Conservation (phyloP, 2,113 vertebrate species). For the Mobula birostris region DNA sequence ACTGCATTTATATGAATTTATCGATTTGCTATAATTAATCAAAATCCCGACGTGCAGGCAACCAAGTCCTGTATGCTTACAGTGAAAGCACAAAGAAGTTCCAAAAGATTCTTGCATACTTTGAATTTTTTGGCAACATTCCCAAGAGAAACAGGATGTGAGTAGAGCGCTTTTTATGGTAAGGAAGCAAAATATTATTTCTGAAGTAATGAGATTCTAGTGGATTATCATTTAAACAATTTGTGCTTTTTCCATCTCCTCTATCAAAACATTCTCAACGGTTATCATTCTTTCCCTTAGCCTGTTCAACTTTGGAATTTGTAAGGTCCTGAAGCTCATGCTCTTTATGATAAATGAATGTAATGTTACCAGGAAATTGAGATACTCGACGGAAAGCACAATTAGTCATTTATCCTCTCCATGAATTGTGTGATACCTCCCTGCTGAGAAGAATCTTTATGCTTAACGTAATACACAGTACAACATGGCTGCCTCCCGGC, state of each 20-base stretch:
- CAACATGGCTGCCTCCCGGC: neutral
- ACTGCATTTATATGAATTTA: neutral
- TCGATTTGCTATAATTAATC: neutral
- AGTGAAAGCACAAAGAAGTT: neutral
- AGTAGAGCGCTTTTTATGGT: neutral
- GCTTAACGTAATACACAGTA: neutral
- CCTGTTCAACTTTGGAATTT: neutral
- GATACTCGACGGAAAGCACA: neutral
- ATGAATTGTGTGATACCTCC: neutral
- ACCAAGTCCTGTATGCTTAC: neutral
- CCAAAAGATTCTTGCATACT: conserved; percentile 25
- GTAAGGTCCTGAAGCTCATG: neutral
- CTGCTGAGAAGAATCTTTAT: neutral
- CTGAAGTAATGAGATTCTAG: too few species aligned
- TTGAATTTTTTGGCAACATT: neutral
- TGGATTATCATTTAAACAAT: conserved; percentile 2
- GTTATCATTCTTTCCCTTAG: neutral
- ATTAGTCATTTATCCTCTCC: neutral
- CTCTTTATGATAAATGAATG: neutral
- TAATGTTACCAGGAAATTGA: neutral
- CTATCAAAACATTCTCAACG: neutral
- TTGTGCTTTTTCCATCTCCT: neutral
- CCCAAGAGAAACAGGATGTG: neutral
- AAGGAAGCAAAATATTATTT: neutral
- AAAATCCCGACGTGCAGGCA: neutral